Evolutionary conservation across 2,797 vertebrate species (phyloP), one percentile per base, ranked within the genome.

Genomic region (Lindbergichthys nudifrons): DNA sequence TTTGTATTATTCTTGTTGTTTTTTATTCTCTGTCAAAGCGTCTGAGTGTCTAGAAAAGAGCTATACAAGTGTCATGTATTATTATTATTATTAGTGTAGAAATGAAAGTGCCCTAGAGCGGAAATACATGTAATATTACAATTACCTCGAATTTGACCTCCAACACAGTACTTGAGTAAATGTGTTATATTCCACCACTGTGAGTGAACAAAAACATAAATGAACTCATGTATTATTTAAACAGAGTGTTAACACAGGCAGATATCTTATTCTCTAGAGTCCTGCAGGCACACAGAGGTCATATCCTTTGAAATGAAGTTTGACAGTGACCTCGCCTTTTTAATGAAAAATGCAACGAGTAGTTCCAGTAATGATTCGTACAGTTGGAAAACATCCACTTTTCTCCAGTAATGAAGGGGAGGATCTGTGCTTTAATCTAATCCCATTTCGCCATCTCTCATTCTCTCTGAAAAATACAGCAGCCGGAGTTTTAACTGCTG

Each of bases 391-490:
- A 42, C 54, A 58, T 45, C 39, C 59, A 36, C 79, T 74, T 78
- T 59, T 66, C 64, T 64, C 41, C 73, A 41, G 48, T 52, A 51
- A 67, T 70, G 77, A 75, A 73, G 65, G 30, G 21, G 48, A 51
- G 53, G 50, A 65, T 73, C 50, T 66, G 3, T 53, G 32, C 75
- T 85, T 82, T 84, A 61, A 85, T 84, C 77, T 79, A 48, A 57
- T 74, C 66, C 68, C 30, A 73, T 79, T 83, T 63, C 62, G 57
- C 50, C 64, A 15, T 73, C 51, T 61, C 71, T 79, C 61, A 77
- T 78, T 30, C 50, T 72, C 30, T 57, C 67, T 77, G 57, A 72
- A 64, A 82, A 76, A 82, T 80, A 65, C 74, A 80, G 82, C 70
- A 68, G 81, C 57, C 73, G 61, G 54, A 46, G 50, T 63, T 70